Conservation (phyloP, 35 echinoderm and acorn worm species). For the Anneissia japonica region DNA sequence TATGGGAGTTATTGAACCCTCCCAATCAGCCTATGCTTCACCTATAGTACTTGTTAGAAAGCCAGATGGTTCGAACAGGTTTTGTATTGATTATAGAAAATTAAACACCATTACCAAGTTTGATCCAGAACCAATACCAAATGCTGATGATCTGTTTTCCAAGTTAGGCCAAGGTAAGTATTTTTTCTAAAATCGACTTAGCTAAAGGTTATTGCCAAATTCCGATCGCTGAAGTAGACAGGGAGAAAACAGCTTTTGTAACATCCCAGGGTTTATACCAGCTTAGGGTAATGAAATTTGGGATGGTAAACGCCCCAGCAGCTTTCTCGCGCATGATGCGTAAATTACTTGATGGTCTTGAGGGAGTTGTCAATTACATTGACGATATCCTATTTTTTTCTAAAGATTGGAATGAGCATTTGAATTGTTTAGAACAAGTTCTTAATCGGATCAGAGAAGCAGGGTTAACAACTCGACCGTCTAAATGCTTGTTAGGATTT, state of each 20-base stretch:
- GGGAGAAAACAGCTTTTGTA: constrained; percentile 49
- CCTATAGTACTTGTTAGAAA: constrained; percentile 50
- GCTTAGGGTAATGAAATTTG: constrained; percentile 40
- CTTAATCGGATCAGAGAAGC: neutral
- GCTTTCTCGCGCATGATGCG: constrained; percentile 34
- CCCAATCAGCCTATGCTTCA: constrained; percentile 19
- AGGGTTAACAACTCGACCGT: constrained; percentile 4
- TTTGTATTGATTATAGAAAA: constrained; percentile 52
- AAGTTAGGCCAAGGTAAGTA: constrained; percentile 27
- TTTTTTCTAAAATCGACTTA: constrained; percentile 50
- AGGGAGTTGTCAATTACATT: neutral
- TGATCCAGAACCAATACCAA: constrained; percentile 61
- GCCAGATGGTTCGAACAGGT: constrained; percentile 38
- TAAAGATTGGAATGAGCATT: constrained; percentile 1
- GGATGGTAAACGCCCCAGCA: constrained; percentile 18
- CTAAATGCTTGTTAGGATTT: constrained; percentile 15
- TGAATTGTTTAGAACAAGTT: neutral
- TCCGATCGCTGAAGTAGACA: neutral
- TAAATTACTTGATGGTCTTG: neutral
- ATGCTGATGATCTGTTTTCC: constrained; percentile 16
- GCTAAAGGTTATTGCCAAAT: constrained; percentile 72
- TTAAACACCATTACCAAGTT: constrained; percentile 53
- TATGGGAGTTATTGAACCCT: neutral
- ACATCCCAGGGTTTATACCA: constrained; percentile 35
- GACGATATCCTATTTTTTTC: constrained; percentile 15